Conservation (phyloP, 2,888 invertebrate genomes). For the Hyles lineata region DNA sequence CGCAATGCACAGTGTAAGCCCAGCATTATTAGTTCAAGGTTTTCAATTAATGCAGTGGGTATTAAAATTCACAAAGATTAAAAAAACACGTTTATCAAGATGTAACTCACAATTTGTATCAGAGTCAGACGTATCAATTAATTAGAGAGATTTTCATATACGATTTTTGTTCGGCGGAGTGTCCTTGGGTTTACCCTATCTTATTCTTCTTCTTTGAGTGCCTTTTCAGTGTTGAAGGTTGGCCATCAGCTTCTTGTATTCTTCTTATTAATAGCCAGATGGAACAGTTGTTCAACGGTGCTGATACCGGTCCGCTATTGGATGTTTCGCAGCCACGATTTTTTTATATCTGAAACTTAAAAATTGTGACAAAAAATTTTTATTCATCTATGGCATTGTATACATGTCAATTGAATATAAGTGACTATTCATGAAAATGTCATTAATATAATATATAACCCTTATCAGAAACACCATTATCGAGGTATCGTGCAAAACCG, state of each 20-base stretch:
- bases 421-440: background rate
- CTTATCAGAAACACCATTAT: background rate
- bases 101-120: conserved; percentile 43
- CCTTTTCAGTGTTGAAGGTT: no score
- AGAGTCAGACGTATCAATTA: conserved; percentile 60
- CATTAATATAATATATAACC: background rate
- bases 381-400: no score
- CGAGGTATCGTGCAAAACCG: background rate
- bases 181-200: background rate
- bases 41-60: conserved; percentile 35
- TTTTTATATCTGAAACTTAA: background rate
- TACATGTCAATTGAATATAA: background rate
- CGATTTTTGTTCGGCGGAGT: background rate
- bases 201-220: background rate
- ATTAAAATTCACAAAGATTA: conserved; percentile 45
- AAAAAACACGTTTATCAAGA: conserved; percentile 52
- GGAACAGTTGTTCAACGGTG: no score
- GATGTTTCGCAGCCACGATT: background rate
- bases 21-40: conserved; percentile 39
- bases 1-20: conserved; percentile 5
- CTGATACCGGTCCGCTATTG: no score
- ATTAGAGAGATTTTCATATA: conserved; percentile 54
- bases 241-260: no score
- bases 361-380: background rate
- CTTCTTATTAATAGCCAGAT: no score